Evolutionary conservation across 1,140 invertebrate genomes (phyloP).

Genomic region (Holotrichia oblita): DNA sequence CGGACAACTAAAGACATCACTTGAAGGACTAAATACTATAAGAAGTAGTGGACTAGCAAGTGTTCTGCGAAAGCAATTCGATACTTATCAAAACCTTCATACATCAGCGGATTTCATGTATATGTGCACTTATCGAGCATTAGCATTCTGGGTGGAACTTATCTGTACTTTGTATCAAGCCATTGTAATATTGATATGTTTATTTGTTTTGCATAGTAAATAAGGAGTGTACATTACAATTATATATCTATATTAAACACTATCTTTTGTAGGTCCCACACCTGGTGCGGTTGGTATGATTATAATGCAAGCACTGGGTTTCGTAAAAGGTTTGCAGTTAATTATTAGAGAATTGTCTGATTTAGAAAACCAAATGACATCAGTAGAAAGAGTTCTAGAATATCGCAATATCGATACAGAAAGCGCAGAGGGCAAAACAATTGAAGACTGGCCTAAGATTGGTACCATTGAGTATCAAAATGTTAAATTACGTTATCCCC

Average conservation of each 20-base stretch:
- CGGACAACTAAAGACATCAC: slow-evolving; percentile 84
- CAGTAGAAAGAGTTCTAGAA: slow-evolving; percentile 83
- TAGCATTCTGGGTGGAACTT: slow-evolving; percentile 80
- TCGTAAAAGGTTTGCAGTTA: slow-evolving; percentile 86
- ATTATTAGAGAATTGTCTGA: slow-evolving; percentile 84
- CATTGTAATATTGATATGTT: slow-evolving; percentile 15
- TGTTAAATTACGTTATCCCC: slow-evolving; percentile 70
- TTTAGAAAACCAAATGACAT: slow-evolving; percentile 87
- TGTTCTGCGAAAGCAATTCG: slow-evolving; percentile 80
- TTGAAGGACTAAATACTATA: slow-evolving; percentile 89
- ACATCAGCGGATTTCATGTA: slow-evolving; percentile 71
- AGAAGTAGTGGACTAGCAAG: slow-evolving; percentile 81
- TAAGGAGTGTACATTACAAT: not conserved
- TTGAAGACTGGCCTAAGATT: slow-evolving; percentile 71
- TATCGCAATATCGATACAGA: slow-evolving; percentile 73
- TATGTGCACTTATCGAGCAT: slow-evolving; percentile 68
- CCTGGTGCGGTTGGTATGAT: slow-evolving; percentile 80
- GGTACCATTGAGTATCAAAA: slow-evolving; percentile 76
- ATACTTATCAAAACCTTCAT: slow-evolving; percentile 77
- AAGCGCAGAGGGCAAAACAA: slow-evolving; percentile 63
- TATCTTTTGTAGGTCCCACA: slow-evolving; percentile 57
- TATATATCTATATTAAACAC: not conserved
- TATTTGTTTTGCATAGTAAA: slow-evolving; percentile 30
- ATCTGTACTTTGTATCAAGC: slow-evolving; percentile 29
- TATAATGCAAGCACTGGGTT: slow-evolving; percentile 78